A percentile compares a stretch with the other conserved stretches of the same genome.
These are phyloP conservation scores for Brachyistius frenatus DNA, from an alignment of 2,113 vertebrate species.

Conservation along the genomic window DNA sequence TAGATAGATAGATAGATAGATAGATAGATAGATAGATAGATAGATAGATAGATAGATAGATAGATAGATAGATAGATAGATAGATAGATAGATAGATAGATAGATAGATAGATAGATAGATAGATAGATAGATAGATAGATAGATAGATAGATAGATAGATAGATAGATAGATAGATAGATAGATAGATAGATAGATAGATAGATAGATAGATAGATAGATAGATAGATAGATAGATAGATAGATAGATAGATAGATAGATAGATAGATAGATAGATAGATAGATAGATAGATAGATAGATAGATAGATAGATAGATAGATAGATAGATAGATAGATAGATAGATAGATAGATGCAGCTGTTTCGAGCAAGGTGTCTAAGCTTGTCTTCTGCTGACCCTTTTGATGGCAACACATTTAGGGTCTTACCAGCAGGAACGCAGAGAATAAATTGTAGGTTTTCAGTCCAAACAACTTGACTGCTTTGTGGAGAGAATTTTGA, in stretches of 20 bases:
- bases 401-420: slow-evolving; percentile 39
- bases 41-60: slow-evolving; percentile 44
- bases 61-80: slow-evolving; percentile 44
- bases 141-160: slow-evolving; percentile 41
- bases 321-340: slow-evolving; percentile 43
- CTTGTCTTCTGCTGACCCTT: slow-evolving; percentile 17
- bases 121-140: slow-evolving; percentile 44
- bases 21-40: slow-evolving; percentile 41
- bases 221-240: slow-evolving; percentile 49
- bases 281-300: slow-evolving; percentile 44
- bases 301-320: slow-evolving; percentile 44
- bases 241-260: slow-evolving; percentile 44
- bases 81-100: slow-evolving; percentile 43
- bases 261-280: slow-evolving; percentile 41
- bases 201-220: slow-evolving; percentile 43
- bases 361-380: background rate
- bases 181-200: slow-evolving; percentile 44
- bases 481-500: slow-evolving; percentile 4
- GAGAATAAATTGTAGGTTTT: background rate
- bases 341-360: slow-evolving; percentile 48
- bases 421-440: slow-evolving; percentile 23
- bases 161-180: slow-evolving; percentile 44
- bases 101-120: slow-evolving; percentile 49
- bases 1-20: slow-evolving; percentile 44
- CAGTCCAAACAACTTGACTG: slow-evolving; percentile 9